Percentiles rank a stretch among this genome's conserved stretches.
Conservation (phyloP, 2,113 vertebrate genomes). For the Amazona vittata region DNA sequence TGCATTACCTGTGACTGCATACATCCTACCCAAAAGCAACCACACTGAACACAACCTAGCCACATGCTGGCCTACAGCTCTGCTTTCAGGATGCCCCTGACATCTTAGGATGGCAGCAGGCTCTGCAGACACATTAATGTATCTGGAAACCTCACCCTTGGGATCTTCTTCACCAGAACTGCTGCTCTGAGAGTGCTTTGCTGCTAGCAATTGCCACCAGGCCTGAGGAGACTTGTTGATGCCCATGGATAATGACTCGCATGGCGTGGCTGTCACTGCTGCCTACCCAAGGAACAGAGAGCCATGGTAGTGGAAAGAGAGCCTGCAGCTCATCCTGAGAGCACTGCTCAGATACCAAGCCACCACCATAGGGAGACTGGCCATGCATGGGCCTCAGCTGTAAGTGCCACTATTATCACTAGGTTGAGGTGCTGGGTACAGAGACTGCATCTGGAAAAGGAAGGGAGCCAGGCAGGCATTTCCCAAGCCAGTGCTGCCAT, state of each 20-base stretch:
- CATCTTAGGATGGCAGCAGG: not conserved
- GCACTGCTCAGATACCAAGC: not conserved
- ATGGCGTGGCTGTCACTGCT: not conserved
- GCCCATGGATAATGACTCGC: not conserved
- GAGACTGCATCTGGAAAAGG: not conserved
- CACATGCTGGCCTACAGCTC: not conserved
- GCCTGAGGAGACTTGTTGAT: not conserved
- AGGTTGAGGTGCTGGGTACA: not conserved
- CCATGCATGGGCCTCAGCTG: rapidly evolving
- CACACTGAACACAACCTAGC: rapidly evolving
- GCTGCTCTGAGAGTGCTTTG: not conserved
- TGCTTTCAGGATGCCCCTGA: not conserved
- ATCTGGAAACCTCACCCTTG: not conserved
- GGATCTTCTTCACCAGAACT: not conserved
- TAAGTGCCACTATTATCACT: rapidly evolving
- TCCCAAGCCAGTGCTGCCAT: not conserved
- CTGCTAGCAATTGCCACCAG: not conserved
- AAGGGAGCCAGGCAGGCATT: not conserved
- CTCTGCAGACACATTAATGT: not conserved
- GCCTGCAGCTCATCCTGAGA: not conserved
- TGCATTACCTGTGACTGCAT: not conserved
- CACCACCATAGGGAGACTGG: rapidly evolving
- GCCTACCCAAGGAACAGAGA: not conserved
- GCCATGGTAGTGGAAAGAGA: rapidly evolving
- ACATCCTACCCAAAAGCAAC: not conserved